A percentile compares a stretch with the other conserved stretches of the same genome.
phyloP scores from a whole-genome alignment of 2,888 invertebrate genomes.

The Drosophila formosana region DNA sequence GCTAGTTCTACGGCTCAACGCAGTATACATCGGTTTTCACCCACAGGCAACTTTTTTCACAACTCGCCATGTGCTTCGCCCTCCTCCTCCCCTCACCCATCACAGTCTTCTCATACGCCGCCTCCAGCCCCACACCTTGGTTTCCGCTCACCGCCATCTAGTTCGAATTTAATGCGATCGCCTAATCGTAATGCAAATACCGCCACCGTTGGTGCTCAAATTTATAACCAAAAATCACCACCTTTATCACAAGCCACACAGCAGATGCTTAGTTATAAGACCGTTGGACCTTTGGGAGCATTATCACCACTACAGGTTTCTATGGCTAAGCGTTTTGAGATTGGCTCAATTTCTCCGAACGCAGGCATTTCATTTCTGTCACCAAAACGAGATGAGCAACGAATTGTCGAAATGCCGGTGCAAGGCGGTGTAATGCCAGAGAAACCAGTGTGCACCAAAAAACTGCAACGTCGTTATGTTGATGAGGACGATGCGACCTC shows the following conservation, averaged over 20 bases:
- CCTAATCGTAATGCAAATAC: constrained; percentile 78
- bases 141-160: constrained; percentile 82
- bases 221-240: constrained; percentile 81
- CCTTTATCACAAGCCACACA: constrained; percentile 82
- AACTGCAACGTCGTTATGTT: constrained; percentile 83
- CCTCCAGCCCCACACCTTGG: constrained; percentile 70
- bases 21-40: constrained; percentile 71
- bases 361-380: constrained; percentile 82
- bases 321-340: constrained; percentile 83
- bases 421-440: constrained; percentile 81
- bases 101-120: constrained; percentile 68
- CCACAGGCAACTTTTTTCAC: constrained; percentile 82
- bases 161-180: constrained; percentile 80
- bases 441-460: constrained; percentile 84
- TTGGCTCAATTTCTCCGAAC: constrained; percentile 84
- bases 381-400: constrained; percentile 84
- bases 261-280: constrained; percentile 83
- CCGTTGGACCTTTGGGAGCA: constrained; percentile 82
- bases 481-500: constrained; percentile 85
- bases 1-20: constrained; percentile 59
- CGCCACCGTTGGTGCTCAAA: constrained; percentile 62
- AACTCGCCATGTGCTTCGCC: constrained; percentile 85
- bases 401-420: constrained; percentile 82
- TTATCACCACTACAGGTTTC: constrained; percentile 84
- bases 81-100: constrained; percentile 83